Base-by-base conservation (phyloP, 2,888 invertebrate species). In the Plagodis dolabraria region DNA sequence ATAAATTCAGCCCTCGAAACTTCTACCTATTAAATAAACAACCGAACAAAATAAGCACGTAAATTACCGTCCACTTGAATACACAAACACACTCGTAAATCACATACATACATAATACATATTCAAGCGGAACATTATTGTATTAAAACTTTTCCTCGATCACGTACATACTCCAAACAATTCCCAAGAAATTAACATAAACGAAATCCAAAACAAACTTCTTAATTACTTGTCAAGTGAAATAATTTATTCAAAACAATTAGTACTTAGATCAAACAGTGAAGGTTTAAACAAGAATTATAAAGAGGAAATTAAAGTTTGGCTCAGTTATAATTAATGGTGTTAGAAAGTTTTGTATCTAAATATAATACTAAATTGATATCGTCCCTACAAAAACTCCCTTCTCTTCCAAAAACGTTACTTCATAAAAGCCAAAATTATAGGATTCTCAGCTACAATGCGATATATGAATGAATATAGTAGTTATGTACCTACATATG, bases 181-280 rank as follows among this genome's bases (percentile, higher is more conserved):
- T 79, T 82, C 76, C 73, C 52, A 69, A 68, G 78, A 77, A 82
- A 83, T 84, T 83, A 76, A 76, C 79, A 77, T 79, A 75, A 80
- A 76, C 78, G 74, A 79, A 81, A 79, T 74, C 76, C 72, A 71
- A 76, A 79, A 79, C 78, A 82, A 87, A 87, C 80, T 86, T 80
- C 71, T 75, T 81, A 85, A 84, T 84, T 84, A 85, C 82, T 83
- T 83, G 77, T 82, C 79, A 82, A 84, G 80, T 80, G 76, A 83
- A 83, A 85, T 86, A 83, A 85, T 83, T 85, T 82, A 86, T 86
- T 86, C 83, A 80, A 82, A 82, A 85, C 83, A 86, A 83, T 85
- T 81, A 80, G 76, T 69, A 75, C 76, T 56, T 60, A 44, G 51
- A 79, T 81, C 75, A 79, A 82, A 81, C 79, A 79, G 57, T 60